Evolutionary conservation across 2,113 vertebrate genomes (phyloP).

Genomic region (Oreotrochilus melanogaster): DNA sequence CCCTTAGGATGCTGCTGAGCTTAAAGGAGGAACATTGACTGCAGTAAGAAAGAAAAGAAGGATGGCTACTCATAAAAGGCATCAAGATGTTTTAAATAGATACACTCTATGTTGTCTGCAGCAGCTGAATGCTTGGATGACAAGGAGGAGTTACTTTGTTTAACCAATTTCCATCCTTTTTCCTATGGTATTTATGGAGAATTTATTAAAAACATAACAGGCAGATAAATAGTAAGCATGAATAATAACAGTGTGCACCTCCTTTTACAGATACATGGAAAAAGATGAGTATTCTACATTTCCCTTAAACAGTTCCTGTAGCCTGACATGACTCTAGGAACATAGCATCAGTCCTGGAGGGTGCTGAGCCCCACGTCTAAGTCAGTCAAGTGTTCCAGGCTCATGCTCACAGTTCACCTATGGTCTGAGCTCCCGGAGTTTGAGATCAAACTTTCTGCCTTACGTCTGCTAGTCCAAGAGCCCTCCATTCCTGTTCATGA

Average conservation of each 20-base stretch:
- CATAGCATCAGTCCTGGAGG: neutral
- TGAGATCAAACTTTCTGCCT: neutral
- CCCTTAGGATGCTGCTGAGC: neutral
- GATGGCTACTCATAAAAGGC: neutral
- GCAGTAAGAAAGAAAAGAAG: neutral
- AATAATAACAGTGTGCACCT: neutral
- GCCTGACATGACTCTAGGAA: neutral
- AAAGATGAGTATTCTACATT: neutral
- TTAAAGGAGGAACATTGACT: neutral
- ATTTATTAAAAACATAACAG: neutral
- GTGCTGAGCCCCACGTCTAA: neutral
- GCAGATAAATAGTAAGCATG: neutral
- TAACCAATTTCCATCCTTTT: neutral
- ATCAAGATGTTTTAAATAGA: neutral
- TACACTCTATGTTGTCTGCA: neutral
- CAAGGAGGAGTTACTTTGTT: neutral
- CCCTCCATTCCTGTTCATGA: neutral
- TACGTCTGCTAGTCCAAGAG: neutral
- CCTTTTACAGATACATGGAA: neutral
- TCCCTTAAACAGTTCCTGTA: neutral
- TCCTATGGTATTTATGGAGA: neutral
- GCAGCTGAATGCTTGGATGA: neutral
- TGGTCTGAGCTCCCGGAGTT: neutral
- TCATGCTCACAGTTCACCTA: accelerated
- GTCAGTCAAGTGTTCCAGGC: neutral